Evolutionary conservation across 2,888 invertebrate species (phyloP).

Genomic region (Trichogramma dendrolimi): DNA sequence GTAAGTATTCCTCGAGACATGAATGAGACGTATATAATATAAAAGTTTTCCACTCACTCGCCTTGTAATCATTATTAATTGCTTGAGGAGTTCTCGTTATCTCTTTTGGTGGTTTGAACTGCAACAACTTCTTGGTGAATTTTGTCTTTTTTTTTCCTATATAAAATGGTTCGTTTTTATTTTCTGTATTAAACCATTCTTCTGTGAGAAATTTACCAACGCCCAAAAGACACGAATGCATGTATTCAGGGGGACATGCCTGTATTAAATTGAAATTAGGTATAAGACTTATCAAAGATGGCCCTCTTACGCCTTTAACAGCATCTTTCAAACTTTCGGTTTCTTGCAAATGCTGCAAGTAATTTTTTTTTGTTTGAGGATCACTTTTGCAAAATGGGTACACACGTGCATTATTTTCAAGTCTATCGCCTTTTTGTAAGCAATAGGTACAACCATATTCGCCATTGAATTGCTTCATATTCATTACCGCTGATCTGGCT

Average conservation of each 20-base stretch:
- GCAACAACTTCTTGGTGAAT: background rate
- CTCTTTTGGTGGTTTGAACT: background rate
- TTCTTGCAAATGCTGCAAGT: background rate
- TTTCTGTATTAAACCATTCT: background rate
- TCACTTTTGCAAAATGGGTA: background rate
- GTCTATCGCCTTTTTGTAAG: background rate
- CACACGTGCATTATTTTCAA: background rate
- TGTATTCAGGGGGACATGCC: slow-evolving; percentile 11
- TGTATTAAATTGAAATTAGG: slow-evolving; percentile 5
- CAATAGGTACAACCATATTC: slow-evolving; percentile 2
- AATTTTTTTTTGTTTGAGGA: background rate
- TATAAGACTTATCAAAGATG: background rate
- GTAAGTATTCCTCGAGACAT: background rate
- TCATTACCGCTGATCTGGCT: slow-evolving; percentile 20
- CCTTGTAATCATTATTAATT: background rate
- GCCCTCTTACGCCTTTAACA: background rate
- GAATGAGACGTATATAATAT: background rate
- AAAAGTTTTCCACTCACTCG: background rate
- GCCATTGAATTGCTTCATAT: slow-evolving; percentile 18
- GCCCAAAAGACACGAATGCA: background rate
- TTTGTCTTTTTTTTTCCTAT: background rate
- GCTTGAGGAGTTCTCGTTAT: background rate
- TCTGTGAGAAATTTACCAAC: background rate
- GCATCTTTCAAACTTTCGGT: background rate
- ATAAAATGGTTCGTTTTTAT: slow-evolving; percentile 5